phyloP scores from a whole-genome alignment of 1,140 invertebrate species.

The Subanguina moxae region DNA sequence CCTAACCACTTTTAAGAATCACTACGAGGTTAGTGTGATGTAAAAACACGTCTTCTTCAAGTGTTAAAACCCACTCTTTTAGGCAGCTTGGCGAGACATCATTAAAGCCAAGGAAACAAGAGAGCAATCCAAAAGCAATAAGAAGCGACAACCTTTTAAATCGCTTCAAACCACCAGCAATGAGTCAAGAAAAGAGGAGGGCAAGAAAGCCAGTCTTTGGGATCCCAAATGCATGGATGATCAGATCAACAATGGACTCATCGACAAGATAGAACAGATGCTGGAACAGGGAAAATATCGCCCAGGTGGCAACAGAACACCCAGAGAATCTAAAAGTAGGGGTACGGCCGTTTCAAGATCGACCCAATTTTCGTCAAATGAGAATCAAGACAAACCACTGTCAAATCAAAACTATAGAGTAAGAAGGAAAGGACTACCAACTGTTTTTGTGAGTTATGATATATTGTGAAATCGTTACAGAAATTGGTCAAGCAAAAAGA shows the following conservation, averaged over 20 bases:
- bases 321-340: slow-evolving; percentile 9
- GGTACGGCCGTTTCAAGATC: neutral
- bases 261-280: slow-evolving; percentile 37
- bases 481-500: no score
- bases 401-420: slow-evolving; percentile 10
- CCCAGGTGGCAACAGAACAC: slow-evolving; percentile 10
- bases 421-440: slow-evolving; percentile 31
- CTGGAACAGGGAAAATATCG: slow-evolving; percentile 24
- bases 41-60: slow-evolving; percentile 5
- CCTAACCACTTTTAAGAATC: slow-evolving; percentile 22
- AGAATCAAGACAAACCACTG: slow-evolving; percentile 4
- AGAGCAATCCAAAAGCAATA: slow-evolving; percentile 16
- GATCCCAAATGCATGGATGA: neutral
- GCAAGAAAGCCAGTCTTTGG: slow-evolving; percentile 13
- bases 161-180: slow-evolving; percentile 10
- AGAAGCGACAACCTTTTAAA: slow-evolving; percentile 26
- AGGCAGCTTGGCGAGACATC: slow-evolving; percentile 31
- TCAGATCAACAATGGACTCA: slow-evolving; percentile 15
- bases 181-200: slow-evolving; percentile 14
- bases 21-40: slow-evolving; percentile 32
- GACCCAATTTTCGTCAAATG: neutral
- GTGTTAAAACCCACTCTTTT: slow-evolving; percentile 15
- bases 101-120: neutral
- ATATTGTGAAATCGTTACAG: slow-evolving; percentile 9
- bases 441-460: slow-evolving; percentile 29